These are phyloP conservation scores for Stigmatopora argus DNA, from an alignment of 2,113 vertebrate genomes.

Conservation along the genomic window DNA sequence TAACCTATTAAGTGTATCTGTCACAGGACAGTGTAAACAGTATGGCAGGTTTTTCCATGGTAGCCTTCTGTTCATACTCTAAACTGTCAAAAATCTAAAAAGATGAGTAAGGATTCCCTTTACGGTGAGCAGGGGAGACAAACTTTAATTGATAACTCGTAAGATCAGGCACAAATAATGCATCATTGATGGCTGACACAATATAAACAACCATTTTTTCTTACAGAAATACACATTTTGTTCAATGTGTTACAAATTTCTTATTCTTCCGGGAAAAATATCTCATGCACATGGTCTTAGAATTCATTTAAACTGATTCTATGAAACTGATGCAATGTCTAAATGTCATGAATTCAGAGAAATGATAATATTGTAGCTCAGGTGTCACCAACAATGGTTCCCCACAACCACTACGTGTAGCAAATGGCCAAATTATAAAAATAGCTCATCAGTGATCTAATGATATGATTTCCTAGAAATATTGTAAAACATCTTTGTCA, in stretches of 20 bases:
- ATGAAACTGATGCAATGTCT: background rate
- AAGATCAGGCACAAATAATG: background rate
- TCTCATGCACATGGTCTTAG: background rate
- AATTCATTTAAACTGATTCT: background rate
- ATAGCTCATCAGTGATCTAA: background rate
- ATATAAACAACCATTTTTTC: background rate
- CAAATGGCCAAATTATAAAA: background rate
- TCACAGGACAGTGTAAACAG: constrained; percentile 33
- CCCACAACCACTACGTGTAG: background rate
- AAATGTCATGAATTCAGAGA: background rate
- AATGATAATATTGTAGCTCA: background rate
- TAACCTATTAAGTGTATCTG: constrained; percentile 26
- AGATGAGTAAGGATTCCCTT: no score
- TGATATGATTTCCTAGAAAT: background rate
- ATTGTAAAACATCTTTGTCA: background rate
- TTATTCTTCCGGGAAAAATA: background rate
- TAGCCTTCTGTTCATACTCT: background rate
- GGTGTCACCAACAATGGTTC: background rate
- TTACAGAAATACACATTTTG: background rate
- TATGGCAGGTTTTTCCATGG: constrained; percentile 18
- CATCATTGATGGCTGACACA: background rate
- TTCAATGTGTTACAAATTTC: background rate
- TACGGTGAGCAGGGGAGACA: no score
- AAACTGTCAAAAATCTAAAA: constrained; percentile 8
- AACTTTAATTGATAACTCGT: background rate